Evolutionary conservation across 2,888 invertebrate species (phyloP), one percentile per base, ranked within the genome.

Genomic region (Noctua fimbriata): DNA sequence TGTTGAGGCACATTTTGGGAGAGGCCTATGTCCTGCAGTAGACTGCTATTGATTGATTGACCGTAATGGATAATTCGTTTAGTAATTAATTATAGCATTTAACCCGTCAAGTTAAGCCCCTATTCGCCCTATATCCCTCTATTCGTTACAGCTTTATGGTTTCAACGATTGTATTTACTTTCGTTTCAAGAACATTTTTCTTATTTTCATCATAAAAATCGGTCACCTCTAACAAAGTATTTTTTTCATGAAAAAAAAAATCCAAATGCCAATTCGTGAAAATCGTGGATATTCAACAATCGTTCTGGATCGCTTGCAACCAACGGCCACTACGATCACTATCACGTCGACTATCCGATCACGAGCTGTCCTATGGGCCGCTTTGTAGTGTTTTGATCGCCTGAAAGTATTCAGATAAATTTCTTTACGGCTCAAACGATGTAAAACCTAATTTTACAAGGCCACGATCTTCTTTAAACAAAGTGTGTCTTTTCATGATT

Each of bases 321-420:
- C 28, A 63, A 63, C 28, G n/a, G 32, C 16, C n/a, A 18, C 49
- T 49, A 76, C 18, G 41, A 77, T 76, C 60, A 18, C 60, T 76
- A 76, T 76, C 36, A 21, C 18, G 7, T 16, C 5, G 28, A 28
- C 63, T 49, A 76, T 76, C 36, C 24, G 36, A 49, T 76, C 63
- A 3, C 7, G 28, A 47, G n/a, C 32, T 78, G 18, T 44, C 21
- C 44, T 78, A 55, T n/a, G 10, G 44, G 65, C 32, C n/a, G n/a
- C 24, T 44, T 77, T 52, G 2, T 65, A 41, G 52, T n/a, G 28
- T 5, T 18, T 3, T n/a, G 18, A 41, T 63, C 24, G 24, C 28
- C 12, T 18, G 41, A 65, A 63, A n/a, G 41, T n/a, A 65, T 65
- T 21, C 2, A 10, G 24, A 24, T 67, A 58, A 41, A 14, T 67